Evolutionary conservation across 2,113 vertebrate genomes (phyloP).

Genomic region (Pterocles orientalis): DNA sequence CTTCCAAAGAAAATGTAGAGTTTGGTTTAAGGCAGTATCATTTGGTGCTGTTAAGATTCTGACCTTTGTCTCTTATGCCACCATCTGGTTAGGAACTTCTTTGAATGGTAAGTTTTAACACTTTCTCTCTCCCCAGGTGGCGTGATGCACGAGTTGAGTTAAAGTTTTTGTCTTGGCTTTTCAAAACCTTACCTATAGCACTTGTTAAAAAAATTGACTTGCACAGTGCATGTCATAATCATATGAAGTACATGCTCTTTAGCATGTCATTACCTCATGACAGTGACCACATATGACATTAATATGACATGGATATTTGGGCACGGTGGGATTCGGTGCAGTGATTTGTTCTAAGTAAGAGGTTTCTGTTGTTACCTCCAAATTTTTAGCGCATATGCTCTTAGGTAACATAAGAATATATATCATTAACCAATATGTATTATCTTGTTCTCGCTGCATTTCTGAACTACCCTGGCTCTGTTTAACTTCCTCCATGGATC

Average conservation of each 20-base stretch:
- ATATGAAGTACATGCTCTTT: background rate
- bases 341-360: background rate
- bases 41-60: background rate
- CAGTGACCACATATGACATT: background rate
- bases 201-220: background rate
- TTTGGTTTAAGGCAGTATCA: background rate
- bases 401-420: background rate
- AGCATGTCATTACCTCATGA: background rate
- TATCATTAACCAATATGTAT: background rate
- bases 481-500: background rate
- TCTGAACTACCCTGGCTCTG: background rate
- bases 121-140: background rate
- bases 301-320: background rate
- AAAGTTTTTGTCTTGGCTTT: background rate
- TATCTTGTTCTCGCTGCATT: background rate
- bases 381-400: background rate
- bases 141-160: fast-evolving
- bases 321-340: background rate
- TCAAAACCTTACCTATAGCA: background rate
- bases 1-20: background rate
- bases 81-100: background rate
- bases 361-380: background rate
- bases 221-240: background rate
- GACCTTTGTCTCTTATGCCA: background rate
- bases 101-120: background rate